phyloP scores from a whole-genome alignment of 2,113 vertebrate genomes.

The Callipepla squamata region DNA sequence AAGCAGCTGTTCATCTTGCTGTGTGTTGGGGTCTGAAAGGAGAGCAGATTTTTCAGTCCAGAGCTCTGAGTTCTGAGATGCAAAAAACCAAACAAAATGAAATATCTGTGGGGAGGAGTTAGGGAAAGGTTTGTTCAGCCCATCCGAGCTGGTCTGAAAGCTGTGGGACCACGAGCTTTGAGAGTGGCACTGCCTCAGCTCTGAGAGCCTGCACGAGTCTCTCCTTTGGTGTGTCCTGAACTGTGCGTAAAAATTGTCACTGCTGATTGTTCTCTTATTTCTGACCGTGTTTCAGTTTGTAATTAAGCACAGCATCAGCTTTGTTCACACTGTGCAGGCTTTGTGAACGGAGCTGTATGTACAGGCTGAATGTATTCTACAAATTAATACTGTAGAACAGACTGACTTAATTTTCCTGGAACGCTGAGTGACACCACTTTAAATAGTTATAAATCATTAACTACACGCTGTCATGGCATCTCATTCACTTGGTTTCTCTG shows the following conservation, averaged over 20 bases:
- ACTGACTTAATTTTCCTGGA: background rate
- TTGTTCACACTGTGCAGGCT: background rate
- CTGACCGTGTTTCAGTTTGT: background rate
- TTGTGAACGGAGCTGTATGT: background rate
- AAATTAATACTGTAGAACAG: background rate
- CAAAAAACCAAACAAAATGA: background rate
- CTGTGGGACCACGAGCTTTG: background rate
- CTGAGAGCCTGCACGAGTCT: background rate
- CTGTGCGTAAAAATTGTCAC: fast-evolving
- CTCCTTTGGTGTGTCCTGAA: background rate
- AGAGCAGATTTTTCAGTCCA: background rate
- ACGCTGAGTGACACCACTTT: background rate
- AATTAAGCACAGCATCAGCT: background rate
- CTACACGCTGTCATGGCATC: background rate
- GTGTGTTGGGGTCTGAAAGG: background rate
- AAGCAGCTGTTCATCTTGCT: background rate
- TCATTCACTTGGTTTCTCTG: background rate
- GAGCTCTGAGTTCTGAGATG: background rate
- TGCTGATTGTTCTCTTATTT: background rate
- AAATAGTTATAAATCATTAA: background rate
- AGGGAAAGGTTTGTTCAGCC: background rate
- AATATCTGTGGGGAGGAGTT: background rate
- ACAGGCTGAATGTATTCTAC: background rate
- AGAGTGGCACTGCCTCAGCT: background rate
- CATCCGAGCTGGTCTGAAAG: background rate